A percentile compares a stretch with the other conserved stretches of the same genome.
These are phyloP conservation scores for Lomographa bimaculata DNA, from an alignment of 2,888 invertebrate species.

Conservation along the genomic window DNA sequence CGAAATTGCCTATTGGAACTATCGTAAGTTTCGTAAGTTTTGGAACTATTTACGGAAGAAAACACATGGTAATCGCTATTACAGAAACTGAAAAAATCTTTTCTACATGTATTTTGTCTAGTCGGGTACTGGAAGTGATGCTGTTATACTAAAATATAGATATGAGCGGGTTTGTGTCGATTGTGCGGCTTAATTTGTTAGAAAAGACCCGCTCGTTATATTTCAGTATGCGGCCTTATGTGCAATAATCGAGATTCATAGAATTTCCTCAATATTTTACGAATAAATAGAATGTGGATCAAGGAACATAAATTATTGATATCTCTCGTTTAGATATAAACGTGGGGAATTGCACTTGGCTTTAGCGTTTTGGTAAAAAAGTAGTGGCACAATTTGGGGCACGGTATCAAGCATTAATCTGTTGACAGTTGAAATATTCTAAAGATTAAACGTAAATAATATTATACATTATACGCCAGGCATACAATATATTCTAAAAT, in stretches of 20 bases:
- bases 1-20: too few species aligned
- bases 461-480: too few species aligned
- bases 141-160: slow-evolving; percentile 7
- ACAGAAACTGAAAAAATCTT: too few species aligned
- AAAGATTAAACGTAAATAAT: too few species aligned
- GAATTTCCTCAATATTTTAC: slow-evolving; percentile 6
- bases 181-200: background rate
- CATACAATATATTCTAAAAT: too few species aligned
- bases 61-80: too few species aligned
- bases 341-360: slow-evolving; percentile 12
- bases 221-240: slow-evolving; percentile 16
- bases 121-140: slow-evolving; percentile 11
- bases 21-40: too few species aligned
- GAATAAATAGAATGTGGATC: slow-evolving; percentile 1
- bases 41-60: too few species aligned
- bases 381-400: slow-evolving; percentile 14
- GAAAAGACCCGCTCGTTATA: slow-evolving; percentile 1
- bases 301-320: background rate
- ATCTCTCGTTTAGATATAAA: slow-evolving; percentile 5
- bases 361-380: slow-evolving; percentile 7
- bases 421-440: too few species aligned
- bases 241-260: slow-evolving; percentile 6
- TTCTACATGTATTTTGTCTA: too few species aligned
- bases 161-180: background rate
- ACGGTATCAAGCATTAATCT: background rate